These are phyloP conservation scores for Oplegnathus fasciatus DNA, from an alignment of 2,113 vertebrate genomes.

Conservation along the genomic window DNA sequence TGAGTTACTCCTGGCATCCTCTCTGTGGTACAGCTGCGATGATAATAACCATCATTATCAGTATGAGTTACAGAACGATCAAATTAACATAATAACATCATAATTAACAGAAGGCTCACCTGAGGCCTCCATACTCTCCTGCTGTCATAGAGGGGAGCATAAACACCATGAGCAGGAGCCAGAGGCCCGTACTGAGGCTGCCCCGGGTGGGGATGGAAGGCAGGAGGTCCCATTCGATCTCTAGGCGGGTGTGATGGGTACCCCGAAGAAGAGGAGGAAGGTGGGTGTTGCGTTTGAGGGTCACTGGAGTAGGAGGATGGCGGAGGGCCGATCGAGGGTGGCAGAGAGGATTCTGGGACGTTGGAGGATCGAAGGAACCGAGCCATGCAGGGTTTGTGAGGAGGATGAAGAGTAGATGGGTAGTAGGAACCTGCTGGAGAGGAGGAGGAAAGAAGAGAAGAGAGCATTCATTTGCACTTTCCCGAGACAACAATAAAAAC, in stretches of 20 bases:
- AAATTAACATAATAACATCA: neutral
- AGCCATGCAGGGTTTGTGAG: constrained; percentile 91
- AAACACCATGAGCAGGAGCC: constrained; percentile 90
- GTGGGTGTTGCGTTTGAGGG: constrained; percentile 62
- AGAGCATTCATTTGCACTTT: neutral
- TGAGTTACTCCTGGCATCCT: constrained; percentile 96
- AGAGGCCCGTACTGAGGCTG: constrained; percentile 88
- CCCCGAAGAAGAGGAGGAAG: constrained; percentile 86
- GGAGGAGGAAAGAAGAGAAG: constrained; percentile 32
- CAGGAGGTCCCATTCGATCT: constrained; percentile 88
- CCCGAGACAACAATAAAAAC: too few species aligned
- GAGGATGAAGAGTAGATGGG: constrained; percentile 88
- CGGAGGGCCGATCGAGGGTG: constrained; percentile 86
- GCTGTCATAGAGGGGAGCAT: constrained; percentile 95
- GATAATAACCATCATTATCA: neutral
- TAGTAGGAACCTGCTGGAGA: constrained; percentile 90
- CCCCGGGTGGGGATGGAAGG: constrained; percentile 88
- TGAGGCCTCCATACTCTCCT: constrained; percentile 95
- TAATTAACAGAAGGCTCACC: constrained; percentile 50
- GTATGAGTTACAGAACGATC: neutral
- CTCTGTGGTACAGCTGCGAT: constrained; percentile 91
- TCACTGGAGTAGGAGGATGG: constrained; percentile 66
- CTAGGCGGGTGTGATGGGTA: constrained; percentile 88
- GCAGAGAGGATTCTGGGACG: constrained; percentile 91
- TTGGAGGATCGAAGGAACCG: constrained; percentile 93